These are phyloP conservation scores for Argya squamiceps DNA, from an alignment of 2,797 vertebrate genomes.

Conservation along the genomic window DNA sequence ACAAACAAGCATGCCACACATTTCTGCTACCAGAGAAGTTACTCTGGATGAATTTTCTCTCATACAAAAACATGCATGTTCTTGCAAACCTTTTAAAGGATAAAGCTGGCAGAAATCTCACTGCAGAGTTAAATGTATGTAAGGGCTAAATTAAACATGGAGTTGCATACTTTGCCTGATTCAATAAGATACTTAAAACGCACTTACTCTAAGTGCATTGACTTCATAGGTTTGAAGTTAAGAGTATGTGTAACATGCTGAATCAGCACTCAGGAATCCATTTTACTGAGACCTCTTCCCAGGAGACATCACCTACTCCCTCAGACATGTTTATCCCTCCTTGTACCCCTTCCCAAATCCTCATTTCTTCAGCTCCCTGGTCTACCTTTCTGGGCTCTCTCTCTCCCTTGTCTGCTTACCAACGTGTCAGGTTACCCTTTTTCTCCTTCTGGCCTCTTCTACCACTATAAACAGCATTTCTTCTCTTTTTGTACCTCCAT, in stretches of 20 bases:
- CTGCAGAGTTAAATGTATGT: background rate
- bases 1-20: accelerated
- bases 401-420: background rate
- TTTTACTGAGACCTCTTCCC: background rate
- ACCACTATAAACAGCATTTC: background rate
- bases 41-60: background rate
- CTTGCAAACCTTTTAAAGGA: background rate
- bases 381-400: too few species aligned
- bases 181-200: background rate
- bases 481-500: background rate
- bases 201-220: background rate
- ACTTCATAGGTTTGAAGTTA: background rate
- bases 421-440: background rate
- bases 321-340: background rate
- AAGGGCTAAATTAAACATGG: background rate
- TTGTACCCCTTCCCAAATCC: background rate
- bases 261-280: background rate
- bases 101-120: background rate
- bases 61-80: background rate
- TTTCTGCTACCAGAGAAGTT: background rate
- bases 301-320: background rate
- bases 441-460: background rate
- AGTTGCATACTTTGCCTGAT: background rate
- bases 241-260: background rate
- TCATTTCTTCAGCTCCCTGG: background rate